phyloP scores from a whole-genome alignment of 2,113 vertebrate species.

The Shinisaurus crocodilurus region DNA sequence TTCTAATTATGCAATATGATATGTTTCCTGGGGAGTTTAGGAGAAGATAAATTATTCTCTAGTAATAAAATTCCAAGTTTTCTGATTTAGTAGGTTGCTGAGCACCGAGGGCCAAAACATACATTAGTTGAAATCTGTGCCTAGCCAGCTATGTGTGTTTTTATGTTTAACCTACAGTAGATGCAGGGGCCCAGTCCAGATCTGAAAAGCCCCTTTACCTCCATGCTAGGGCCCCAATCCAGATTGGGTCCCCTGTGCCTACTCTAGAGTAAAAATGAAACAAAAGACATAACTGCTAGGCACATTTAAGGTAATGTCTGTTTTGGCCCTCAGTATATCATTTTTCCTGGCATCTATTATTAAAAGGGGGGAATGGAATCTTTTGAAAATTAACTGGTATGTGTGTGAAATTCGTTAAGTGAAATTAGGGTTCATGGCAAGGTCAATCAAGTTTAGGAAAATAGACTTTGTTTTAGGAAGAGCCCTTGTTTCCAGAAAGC shows the following conservation, averaged over 20 bases:
- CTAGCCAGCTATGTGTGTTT: too few relatives aligned
- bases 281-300: too few relatives aligned
- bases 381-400: neutral
- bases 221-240: too few relatives aligned
- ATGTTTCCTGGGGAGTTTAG: constrained; percentile 37
- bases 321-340: too few relatives aligned
- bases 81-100: constrained; percentile 30
- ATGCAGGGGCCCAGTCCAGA: too few relatives aligned
- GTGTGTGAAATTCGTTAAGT: neutral
- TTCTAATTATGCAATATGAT: constrained; percentile 48
- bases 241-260: too few relatives aligned
- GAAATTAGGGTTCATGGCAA: neutral
- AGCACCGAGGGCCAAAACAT: neutral
- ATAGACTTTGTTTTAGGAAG: neutral
- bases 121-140: too few relatives aligned
- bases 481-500: neutral
- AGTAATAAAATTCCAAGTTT: constrained; percentile 41
- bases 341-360: too few relatives aligned
- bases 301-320: too few relatives aligned
- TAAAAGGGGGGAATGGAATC: neutral
- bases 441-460: neutral
- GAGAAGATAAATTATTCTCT: constrained; percentile 46
- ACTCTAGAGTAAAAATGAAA: too few relatives aligned
- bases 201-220: too few relatives aligned
- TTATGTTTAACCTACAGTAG: too few relatives aligned